Evolutionary conservation across 2,888 invertebrate species (phyloP), one percentile per base, ranked within the genome.

Genomic region (Drosophila suboccidentalis): DNA sequence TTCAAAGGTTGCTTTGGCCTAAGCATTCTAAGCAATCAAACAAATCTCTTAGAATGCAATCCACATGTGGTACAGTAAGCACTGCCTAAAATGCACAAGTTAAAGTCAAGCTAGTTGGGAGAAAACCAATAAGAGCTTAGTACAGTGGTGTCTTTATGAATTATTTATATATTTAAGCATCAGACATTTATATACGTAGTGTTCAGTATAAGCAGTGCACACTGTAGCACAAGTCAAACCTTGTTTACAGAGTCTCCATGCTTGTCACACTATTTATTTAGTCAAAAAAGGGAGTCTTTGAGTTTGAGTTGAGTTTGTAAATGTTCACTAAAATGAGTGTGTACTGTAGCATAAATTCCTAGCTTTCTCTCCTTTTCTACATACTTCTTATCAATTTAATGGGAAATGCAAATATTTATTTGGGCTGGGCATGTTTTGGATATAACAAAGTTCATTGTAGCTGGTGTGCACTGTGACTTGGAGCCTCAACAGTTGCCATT

Each of bases 401-500:
- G 13, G 19, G 4, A 8, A 32, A 8, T 17, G 0, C 17, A 4
- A 34, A 6, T 32, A 32, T 49, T 49, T 49, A 6, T 4, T 9
- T n/a, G 1, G 26, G 47, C 5, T 15, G 2, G 10, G 29, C 10
- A 29, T 47, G 10, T 47, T 29, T 32, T 6, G 9, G 9, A n/a
- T 10, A 8, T 9, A 2, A n/a, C 4, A 15, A 17, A 32, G 49
- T 50, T 22, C 15, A 46, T 5, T 55, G n/a, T 46, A 46, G 38
- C n/a, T 4, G 49, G 46, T n/a, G 26, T 51, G 5, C 6, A 58
- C 9, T 68, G 58, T 58, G 19, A 29, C 17, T 22, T 49, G 43
- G 32, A 36, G 71, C 54, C 36, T 13, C 26, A 39, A 17, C 32
- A 41, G 49, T 41, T 49, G 44, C 53, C 71, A 77, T 60, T 38